phyloP scores from a whole-genome alignment of 2,888 invertebrate species.

The Meiosimyza decipiens region DNA sequence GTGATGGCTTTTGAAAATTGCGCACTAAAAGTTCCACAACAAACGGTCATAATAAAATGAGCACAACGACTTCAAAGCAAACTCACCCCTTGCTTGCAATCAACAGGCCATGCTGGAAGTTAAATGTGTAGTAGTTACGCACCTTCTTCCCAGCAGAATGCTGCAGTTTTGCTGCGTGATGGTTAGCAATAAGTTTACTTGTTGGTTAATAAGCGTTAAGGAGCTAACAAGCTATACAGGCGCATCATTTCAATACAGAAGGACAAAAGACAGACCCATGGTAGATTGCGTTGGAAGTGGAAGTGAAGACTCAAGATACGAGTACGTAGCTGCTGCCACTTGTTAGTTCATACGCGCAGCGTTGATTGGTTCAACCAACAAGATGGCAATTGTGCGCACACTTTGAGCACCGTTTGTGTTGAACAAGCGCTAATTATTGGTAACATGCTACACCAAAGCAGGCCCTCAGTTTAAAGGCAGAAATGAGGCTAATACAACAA shows the following conservation, averaged over 20 bases:
- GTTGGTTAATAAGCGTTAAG: constrained; percentile 34
- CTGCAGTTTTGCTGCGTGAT: constrained; percentile 25
- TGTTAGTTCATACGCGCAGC: background rate
- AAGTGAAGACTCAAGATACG: too few relatives aligned
- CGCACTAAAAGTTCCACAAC: constrained; percentile 18
- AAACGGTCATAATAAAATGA: constrained; percentile 24
- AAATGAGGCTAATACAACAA: too few relatives aligned
- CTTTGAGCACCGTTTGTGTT: constrained; percentile 40
- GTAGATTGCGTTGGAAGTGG: background rate
- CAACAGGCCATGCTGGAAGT: constrained; percentile 42
- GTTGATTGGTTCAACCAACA: constrained; percentile 29
- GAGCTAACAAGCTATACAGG: constrained; percentile 35
- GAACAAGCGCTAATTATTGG: constrained; percentile 53
- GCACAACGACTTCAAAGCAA: constrained; percentile 29
- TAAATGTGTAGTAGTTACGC: constrained; percentile 32
- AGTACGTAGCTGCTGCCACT: background rate
- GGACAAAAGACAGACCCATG: constrained; percentile 3
- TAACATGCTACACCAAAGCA: constrained; percentile 44
- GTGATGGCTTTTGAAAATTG: constrained; percentile 12
- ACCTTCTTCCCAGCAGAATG: constrained; percentile 19
- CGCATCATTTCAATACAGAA: constrained; percentile 4
- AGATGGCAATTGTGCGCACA: constrained; percentile 32
- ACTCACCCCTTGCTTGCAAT: constrained; percentile 37
- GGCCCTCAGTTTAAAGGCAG: too few relatives aligned
- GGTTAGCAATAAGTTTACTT: constrained; percentile 23